Evolutionary conservation across 2,888 invertebrate genomes (phyloP), one percentile per base, ranked within the genome.

Genomic region (Nephrocerus scutellatus): DNA sequence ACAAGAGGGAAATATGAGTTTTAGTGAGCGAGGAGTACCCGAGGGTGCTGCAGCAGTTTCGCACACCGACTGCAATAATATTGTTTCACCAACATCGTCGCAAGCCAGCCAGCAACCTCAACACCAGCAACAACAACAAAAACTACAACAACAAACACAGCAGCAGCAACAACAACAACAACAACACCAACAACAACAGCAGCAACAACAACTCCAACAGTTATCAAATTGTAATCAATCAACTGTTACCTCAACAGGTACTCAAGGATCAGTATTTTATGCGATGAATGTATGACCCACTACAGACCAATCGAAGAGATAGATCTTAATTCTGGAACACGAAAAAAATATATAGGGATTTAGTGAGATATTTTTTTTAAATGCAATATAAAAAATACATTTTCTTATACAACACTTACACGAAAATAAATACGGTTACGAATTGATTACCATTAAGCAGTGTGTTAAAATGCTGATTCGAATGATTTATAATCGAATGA

Each of bases 241-340:
- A 57, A 66, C 71, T 33, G 71, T 72, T 4, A 70, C 72, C 16
- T 70, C 68, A 16, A 62, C 72, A 4, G 62, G 73, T 18, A 74
- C 57, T 4, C 59, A 62, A 46, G 63, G 66, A 49, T 79, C 82
- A 24, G 73, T 86, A 22, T 86, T 84, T 63, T 87, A 87, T 60
- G 84, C 86, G 29, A 86, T 87, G 87, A 87, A 87, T 60, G 86
- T 87, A 70, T 87, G 82, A 85, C 77, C 74, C 60, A 74, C 76
- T 61, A 74, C 56, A 41, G 65, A 64, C 59, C 64, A 64, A 62
- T 65, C 65, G 52, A 52, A 56, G 53, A n/a, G n/a, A n/a, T n/a
- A n/a, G n/a, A n/a, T n/a, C n/a, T n/a, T n/a, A n/a, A n/a, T n/a
- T n/a, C n/a, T n/a, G n/a, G n/a, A n/a, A n/a, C n/a, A n/a, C n/a